Percentiles rank a stretch among this genome's conserved stretches.
phyloP scores from a whole-genome alignment of 1,140 invertebrate species.

The Lithobius niger region DNA sequence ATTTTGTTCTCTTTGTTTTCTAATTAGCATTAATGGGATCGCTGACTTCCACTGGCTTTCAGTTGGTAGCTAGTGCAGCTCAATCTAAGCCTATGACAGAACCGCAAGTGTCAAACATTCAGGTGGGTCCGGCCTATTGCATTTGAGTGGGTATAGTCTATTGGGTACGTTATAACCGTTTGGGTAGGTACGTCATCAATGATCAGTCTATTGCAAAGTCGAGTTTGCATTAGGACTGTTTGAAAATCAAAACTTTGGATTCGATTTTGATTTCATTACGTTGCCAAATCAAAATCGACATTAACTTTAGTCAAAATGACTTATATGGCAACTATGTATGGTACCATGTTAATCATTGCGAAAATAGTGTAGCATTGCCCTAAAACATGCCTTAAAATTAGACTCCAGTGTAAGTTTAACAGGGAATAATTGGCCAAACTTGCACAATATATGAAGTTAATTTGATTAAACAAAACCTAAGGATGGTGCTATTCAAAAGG shows the following conservation, averaged over 20 bases:
- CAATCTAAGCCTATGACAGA: slow-evolving; percentile 56
- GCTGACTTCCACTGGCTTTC: slow-evolving; percentile 84
- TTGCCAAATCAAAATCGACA: neutral
- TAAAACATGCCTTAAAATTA: too few species aligned
- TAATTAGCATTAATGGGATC: slow-evolving; percentile 57
- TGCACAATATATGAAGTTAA: too few species aligned
- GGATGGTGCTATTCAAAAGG: too few species aligned
- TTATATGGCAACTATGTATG: too few species aligned
- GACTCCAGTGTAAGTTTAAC: too few species aligned
- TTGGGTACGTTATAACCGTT: neutral
- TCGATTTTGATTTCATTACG: neutral
- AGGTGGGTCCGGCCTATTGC: slow-evolving; percentile 27
- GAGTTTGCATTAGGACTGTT: neutral
- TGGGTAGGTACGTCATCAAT: neutral
- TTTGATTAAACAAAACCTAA: too few species aligned
- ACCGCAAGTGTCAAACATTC: slow-evolving; percentile 59
- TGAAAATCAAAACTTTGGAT: neutral
- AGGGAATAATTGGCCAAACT: too few species aligned
- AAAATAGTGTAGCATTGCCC: too few species aligned
- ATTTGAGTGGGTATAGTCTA: neutral
- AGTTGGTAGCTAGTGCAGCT: slow-evolving; percentile 58
- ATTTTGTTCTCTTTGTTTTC: slow-evolving; percentile 18
- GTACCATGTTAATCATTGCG: too few species aligned
- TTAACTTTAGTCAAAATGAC: too few species aligned
- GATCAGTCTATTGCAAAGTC: neutral